Percentiles rank a stretch among this genome's conserved stretches.
Evolutionary conservation across 2,888 invertebrate species (phyloP).

Genomic region (Calameuta pallipes): DNA sequence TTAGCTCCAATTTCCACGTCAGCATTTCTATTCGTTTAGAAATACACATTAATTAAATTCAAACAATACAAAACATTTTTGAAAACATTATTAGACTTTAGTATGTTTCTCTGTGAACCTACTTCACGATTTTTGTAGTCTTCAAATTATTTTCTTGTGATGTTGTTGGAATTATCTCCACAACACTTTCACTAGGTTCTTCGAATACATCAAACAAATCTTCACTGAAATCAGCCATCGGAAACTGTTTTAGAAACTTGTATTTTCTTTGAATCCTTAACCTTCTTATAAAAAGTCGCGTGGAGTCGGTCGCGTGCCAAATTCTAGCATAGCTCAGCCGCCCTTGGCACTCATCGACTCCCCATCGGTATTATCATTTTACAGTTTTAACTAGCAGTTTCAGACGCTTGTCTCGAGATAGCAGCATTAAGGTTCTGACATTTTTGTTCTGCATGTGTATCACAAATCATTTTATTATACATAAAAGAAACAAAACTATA

Average conservation of each 20-base stretch:
- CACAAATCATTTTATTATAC: neutral
- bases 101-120: slow-evolving; percentile 10
- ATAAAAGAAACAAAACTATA: neutral
- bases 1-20: slow-evolving; percentile 32
- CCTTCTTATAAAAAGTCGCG: neutral
- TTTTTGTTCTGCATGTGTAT: neutral
- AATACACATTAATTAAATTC: slow-evolving; percentile 11
- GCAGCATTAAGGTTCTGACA: neutral
- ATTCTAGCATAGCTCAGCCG: neutral
- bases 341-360: neutral
- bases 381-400: neutral
- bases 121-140: slow-evolving; percentile 24
- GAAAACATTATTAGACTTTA: neutral
- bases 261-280: neutral
- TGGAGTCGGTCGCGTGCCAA: neutral
- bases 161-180: slow-evolving; percentile 35
- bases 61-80: neutral
- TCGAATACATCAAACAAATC: slow-evolving; percentile 65
- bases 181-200: slow-evolving; percentile 51
- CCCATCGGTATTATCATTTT: neutral
- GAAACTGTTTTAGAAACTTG: neutral
- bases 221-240: slow-evolving; percentile 60
- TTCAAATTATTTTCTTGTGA: slow-evolving; percentile 25
- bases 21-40: slow-evolving; percentile 18
- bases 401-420: neutral